A percentile compares a stretch with the other conserved stretches of the same genome.
Evolutionary conservation across 1,140 invertebrate species (phyloP).

Genomic region (Bombyx mori): DNA sequence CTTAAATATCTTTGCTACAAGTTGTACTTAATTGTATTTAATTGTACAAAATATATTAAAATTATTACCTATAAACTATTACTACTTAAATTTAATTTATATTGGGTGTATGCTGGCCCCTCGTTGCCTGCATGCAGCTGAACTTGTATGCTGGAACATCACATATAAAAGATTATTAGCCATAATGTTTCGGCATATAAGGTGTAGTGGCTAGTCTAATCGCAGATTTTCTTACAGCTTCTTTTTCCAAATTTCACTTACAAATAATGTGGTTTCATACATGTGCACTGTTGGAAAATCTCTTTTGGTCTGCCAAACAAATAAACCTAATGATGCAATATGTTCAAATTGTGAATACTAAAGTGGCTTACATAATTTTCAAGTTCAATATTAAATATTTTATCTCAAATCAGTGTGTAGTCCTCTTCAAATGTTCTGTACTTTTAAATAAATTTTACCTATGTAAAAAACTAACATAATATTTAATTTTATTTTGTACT

Average conservation of each 20-base stretch:
- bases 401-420: constrained; percentile 71
- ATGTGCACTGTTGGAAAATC: constrained; percentile 70
- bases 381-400: constrained; percentile 68
- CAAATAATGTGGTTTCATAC: constrained; percentile 59
- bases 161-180: constrained; percentile 64
- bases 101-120: constrained; percentile 66
- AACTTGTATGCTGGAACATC: constrained; percentile 68
- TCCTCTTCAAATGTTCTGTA: constrained; percentile 68
- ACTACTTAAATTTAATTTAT: constrained; percentile 64
- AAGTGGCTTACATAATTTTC: constrained; percentile 66
- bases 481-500: constrained; percentile 74
- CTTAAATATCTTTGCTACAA: constrained; percentile 74
- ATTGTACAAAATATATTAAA: constrained; percentile 74
- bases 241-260: constrained; percentile 67
- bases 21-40: constrained; percentile 74
- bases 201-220: constrained; percentile 68
- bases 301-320: constrained; percentile 70
- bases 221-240: constrained; percentile 71
- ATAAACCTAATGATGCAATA: constrained; percentile 62
- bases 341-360: constrained; percentile 67
- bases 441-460: constrained; percentile 72
- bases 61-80: constrained; percentile 70
- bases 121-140: constrained; percentile 62
- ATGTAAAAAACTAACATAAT: constrained; percentile 72
- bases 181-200: constrained; percentile 70